These are phyloP conservation scores for Patella ulyssiponensis DNA, from an alignment of 2,888 invertebrate genomes.

Conservation along the genomic window DNA sequence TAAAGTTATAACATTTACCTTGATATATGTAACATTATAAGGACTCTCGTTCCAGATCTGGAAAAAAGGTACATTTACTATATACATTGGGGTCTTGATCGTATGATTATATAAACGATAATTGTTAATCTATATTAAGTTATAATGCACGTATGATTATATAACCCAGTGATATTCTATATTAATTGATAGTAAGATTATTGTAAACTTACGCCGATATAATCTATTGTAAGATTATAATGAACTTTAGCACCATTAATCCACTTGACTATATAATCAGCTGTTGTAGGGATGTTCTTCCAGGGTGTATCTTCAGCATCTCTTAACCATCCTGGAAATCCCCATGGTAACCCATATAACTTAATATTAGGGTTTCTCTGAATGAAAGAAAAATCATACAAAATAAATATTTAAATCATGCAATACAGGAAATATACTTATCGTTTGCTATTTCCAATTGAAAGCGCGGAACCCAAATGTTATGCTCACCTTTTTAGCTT, in stretches of 20 bases:
- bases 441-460: no score
- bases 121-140: no score
- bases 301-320: conserved; percentile 60
- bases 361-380: conserved; percentile 72
- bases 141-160: no score
- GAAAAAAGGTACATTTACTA: neutral
- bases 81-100: no score
- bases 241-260: conserved; percentile 62
- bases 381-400: conserved; percentile 23
- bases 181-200: no score
- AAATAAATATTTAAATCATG: no score
- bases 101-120: no score
- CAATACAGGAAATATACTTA: no score
- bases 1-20: neutral
- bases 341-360: conserved; percentile 72
- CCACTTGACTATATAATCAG: conserved; percentile 68
- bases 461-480: no score
- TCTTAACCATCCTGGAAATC: conserved; percentile 72
- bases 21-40: conserved; percentile 17
- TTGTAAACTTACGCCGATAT: conserved; percentile 63
- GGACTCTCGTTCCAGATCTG: conserved; percentile 26
- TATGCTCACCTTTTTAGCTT: conserved; percentile 64
- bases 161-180: no score
- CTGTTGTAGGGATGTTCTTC: conserved; percentile 44
- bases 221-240: conserved; percentile 67